Base-by-base conservation (phyloP, 2,888 invertebrate species). In the Camptogramma bilineatum region DNA sequence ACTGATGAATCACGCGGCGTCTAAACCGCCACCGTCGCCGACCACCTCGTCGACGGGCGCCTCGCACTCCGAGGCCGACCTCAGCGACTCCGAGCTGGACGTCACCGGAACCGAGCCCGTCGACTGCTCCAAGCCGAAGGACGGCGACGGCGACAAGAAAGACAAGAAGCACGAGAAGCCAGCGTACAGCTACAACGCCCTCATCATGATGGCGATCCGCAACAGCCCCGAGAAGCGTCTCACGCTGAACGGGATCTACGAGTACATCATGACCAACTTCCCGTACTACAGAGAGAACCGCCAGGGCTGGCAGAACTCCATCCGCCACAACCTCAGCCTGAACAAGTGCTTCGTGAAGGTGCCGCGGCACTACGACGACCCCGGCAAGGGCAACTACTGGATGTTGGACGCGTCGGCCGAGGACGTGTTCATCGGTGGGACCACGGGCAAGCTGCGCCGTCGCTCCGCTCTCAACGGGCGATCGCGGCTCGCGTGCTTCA, bases 341-440 rank as follows among this genome's bases (percentile, higher is more conserved):
- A 99, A 99, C 94, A 99, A 99, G 94, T 99, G 99, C 85, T 99
- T 99, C 87, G 98, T 99, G 69, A 99, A 99, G 94, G 98, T 98
- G 69, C 98, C 99, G 2, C 95, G 99, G 0, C 98, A 98, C 83
- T 99, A 99, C 91, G 99, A 99, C 90, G 99, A 99, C 87, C 99
- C 99, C 0, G 99, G 99, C 3, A 99, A 99, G 89, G 99, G 99
- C 0, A 99, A 99, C 93, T 99, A 99, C 93, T 99, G 99, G 99
- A 99, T 99, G 99, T 88, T 99, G 78, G 99, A 99, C 86, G 97
- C 99, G 1, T 98, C 98, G 28, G 97, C 98, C n/a, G 99, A 99
- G 83, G 99, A 99, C 80, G 99, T 99, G 42, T 99, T 99, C 87
- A 99, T 99, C 82, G 99, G 99, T 0, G 98, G 98, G 1, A 98